phyloP scores from a whole-genome alignment of 2,113 vertebrate species.

The Ageneiosus marmoratus region DNA sequence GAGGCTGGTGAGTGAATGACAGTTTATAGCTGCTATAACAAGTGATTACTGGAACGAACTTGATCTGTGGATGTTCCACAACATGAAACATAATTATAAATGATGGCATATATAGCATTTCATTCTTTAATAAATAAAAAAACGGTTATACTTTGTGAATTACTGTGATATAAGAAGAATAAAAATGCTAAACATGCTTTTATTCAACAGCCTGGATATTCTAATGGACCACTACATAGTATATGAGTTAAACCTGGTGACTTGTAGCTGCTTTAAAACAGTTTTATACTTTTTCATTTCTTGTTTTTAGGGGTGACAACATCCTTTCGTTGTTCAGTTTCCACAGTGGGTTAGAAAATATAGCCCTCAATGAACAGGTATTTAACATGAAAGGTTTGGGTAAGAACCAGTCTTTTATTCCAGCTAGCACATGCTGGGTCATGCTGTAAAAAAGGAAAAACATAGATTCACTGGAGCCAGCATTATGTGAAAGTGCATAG shows the following conservation, averaged over 20 bases:
- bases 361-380: conserved; percentile 19
- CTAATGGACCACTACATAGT: background rate
- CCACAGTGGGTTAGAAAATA: conserved; percentile 7
- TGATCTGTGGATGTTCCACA: background rate
- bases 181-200: background rate
- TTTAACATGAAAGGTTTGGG: background rate
- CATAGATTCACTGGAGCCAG: background rate
- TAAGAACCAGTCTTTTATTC: background rate
- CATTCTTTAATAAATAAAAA: background rate
- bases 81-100: background rate
- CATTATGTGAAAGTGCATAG: background rate
- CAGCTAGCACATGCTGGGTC: background rate
- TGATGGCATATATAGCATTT: background rate
- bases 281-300: background rate
- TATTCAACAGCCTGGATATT: background rate
- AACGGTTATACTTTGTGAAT: background rate
- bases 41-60: background rate
- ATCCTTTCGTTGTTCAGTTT: conserved; percentile 2
- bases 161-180: background rate
- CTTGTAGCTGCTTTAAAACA: background rate
- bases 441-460: conserved; percentile 8
- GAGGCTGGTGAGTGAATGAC: background rate
- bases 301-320: background rate
- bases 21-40: background rate
- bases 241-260: background rate